Base-by-base conservation (phyloP, 2,888 invertebrate genomes). In the Coecobrya sp. region DNA sequence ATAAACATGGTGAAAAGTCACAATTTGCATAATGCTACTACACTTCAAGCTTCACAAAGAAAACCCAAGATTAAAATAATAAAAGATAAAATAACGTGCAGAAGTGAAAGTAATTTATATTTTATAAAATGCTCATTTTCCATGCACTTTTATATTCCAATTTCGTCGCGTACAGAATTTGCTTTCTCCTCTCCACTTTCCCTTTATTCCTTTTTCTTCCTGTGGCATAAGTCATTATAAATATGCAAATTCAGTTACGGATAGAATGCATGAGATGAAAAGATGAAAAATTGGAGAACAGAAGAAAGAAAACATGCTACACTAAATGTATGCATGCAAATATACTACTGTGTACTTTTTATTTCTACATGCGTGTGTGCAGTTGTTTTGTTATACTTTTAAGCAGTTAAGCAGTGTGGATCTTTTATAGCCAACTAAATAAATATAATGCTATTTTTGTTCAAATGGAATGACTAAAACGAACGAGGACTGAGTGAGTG, bases 141-240 rank as follows among this genome's bases (percentile, higher is more conserved):
- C 68, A 84, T 89, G 84, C 89, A 89, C 82, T 89, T 89, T 89
- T 89, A 89, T 89, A 59, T 73, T 89, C 62, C 73, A 70, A 84
- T 84, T 70, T 73, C 59, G 30, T 49, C 42, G 70, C 22, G 65
- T 70, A 42, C 42, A 76, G 13, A 13, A 73, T 52, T 82, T 84
- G 45, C 11, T 84, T 84, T 84, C 59, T 59, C 68, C 59, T 70
- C 59, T 70, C 59, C 25, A 52, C 65, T 36, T 22, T 36, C 8
- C 36, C 19, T 42, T n/a, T 42, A 25, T 76, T 45, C 22, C 76
- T 42, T 45, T 45, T 36, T 84, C 25, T 68, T 42, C 55, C 70
- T 73, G 82, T 84, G 73, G 89, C 89, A 81, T 88, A 88, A 88
- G 81, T 88, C 88, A 88, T 88, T 88, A 88, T 88, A 88, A 88